Percentiles rank a stretch among this genome's conserved stretches.
These are phyloP conservation scores for Sylvia borin DNA, from an alignment of 2,797 vertebrate genomes.

Conservation along the genomic window DNA sequence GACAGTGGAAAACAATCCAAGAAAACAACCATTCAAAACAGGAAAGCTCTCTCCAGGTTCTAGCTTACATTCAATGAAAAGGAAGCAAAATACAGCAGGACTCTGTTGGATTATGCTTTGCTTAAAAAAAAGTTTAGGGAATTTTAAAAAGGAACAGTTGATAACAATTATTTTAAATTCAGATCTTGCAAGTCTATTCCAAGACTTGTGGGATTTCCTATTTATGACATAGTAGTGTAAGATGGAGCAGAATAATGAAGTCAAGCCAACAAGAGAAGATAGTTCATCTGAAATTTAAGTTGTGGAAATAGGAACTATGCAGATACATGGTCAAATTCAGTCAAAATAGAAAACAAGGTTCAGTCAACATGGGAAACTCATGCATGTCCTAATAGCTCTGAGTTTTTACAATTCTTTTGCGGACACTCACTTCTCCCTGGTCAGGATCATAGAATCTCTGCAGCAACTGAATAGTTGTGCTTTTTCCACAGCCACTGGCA, in stretches of 20 bases:
- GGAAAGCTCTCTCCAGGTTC: neutral
- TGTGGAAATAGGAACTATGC: neutral
- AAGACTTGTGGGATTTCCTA: neutral
- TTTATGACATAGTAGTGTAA: neutral
- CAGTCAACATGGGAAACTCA: neutral
- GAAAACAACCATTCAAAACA: neutral
- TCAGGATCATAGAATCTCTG: conserved; percentile 84
- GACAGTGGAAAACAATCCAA: neutral
- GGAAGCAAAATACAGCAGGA: neutral
- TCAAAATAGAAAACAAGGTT: neutral
- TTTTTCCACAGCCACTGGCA: conserved; percentile 85
- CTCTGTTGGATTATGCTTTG: neutral
- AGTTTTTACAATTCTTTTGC: neutral
- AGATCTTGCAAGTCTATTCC: neutral
- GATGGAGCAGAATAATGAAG: neutral
- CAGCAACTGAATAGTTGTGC: conserved; percentile 69
- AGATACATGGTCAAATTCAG: neutral
- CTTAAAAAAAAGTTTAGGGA: neutral
- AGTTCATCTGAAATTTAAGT: neutral
- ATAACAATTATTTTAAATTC: neutral
- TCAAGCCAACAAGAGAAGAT: neutral
- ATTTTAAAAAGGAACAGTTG: neutral
- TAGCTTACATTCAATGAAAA: neutral
- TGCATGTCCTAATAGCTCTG: neutral
- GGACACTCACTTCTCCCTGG: conserved; percentile 76